phyloP scores from a whole-genome alignment of 2,797 vertebrate genomes.

The Takifugu ocellatus region DNA sequence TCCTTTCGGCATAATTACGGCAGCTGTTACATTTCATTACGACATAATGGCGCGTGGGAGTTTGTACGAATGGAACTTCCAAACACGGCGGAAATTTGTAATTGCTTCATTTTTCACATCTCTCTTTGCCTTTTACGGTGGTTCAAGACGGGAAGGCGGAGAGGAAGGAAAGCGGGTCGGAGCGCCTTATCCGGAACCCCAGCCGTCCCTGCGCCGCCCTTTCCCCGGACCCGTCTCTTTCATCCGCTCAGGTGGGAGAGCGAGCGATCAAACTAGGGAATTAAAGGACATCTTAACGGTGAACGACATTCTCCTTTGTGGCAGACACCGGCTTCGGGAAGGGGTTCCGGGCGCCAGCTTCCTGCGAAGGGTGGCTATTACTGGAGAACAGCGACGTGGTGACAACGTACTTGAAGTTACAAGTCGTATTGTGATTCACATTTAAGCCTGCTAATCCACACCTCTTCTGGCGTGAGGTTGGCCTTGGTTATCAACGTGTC shows the following conservation, averaged over 20 bases:
- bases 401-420: conserved; percentile 19
- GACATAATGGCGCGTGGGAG: too few species aligned
- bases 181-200: conserved; percentile 50
- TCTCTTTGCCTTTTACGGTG: too few species aligned
- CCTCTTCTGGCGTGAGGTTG: not conserved
- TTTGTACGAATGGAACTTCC: not conserved
- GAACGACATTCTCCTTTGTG: conserved; percentile 32
- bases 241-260: conserved; percentile 54
- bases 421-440: conserved; percentile 3
- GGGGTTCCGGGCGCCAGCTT: conserved; percentile 42
- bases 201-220: conserved; percentile 36
- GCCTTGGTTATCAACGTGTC: not conserved
- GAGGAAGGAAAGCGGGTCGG: conserved; percentile 59
- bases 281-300: conserved; percentile 47
- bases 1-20: not conserved
- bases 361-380: conserved; percentile 32
- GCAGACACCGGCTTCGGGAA: not conserved
- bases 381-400: conserved; percentile 17
- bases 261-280: conserved; percentile 40
- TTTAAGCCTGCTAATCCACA: conserved; percentile 13
- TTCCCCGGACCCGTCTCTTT: conserved; percentile 55
- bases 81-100: conserved; percentile 22
- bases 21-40: not conserved
- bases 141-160: conserved; percentile 55
- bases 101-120: conserved; percentile 26